phyloP scores from a whole-genome alignment of 1,140 invertebrate genomes.

The Eciton burchellii region DNA sequence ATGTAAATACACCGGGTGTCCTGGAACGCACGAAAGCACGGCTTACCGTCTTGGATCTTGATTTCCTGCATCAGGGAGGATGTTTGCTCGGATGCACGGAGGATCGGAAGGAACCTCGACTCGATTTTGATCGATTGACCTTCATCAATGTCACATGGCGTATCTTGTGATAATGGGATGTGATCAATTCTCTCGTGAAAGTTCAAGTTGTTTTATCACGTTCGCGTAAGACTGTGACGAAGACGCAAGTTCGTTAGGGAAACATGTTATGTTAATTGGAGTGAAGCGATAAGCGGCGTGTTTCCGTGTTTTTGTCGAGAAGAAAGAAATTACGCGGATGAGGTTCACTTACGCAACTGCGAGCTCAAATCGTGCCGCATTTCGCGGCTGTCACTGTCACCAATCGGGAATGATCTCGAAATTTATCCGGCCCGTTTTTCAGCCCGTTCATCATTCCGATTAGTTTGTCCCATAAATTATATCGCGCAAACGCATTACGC shows the following conservation, averaged over 20 bases:
- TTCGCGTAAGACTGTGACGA: not conserved
- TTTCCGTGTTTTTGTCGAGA: not conserved
- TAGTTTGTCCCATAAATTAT: constrained; percentile 37
- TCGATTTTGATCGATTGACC: too few species aligned
- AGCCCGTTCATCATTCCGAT: constrained; percentile 14
- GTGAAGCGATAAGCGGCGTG: not conserved
- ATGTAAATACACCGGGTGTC: constrained; percentile 73
- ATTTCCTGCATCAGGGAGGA: not conserved
- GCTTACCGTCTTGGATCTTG: not conserved
- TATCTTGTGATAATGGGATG: too few species aligned
- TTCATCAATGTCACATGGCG: too few species aligned
- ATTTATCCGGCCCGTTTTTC: constrained; percentile 6
- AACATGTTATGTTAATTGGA: not conserved
- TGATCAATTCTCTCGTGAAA: too few species aligned
- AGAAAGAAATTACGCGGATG: not conserved
- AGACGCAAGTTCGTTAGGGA: not conserved
- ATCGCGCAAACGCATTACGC: constrained; percentile 43
- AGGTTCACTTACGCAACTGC: not conserved
- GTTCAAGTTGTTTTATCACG: not conserved
- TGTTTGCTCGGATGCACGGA: not conserved
- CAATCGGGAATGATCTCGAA: not conserved
- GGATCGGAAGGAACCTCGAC: not conserved
- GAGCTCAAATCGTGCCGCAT: not conserved
- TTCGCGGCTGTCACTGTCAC: not conserved
- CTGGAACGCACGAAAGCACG: not conserved